These are phyloP conservation scores for Lathronympha strigana DNA, from an alignment of 2,888 invertebrate species.

Conservation along the genomic window DNA sequence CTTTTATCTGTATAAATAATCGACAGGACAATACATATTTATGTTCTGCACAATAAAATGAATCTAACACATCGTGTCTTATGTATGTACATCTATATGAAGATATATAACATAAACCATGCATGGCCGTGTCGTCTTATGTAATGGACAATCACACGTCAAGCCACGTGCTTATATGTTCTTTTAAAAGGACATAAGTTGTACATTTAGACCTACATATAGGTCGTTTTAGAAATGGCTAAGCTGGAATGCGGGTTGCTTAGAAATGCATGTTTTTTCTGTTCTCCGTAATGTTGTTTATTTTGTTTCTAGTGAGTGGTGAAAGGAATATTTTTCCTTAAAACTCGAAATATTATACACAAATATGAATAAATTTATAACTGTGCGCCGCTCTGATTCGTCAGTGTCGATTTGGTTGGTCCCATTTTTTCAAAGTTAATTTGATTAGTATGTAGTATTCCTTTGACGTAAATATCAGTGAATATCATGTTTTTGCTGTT, in stretches of 20 bases:
- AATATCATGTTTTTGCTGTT: too few species aligned
- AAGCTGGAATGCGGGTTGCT: slow-evolving; percentile 28
- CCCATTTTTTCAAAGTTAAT: too few species aligned
- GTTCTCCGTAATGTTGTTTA: slow-evolving; percentile 8
- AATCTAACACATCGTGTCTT: background rate
- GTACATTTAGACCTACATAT: background rate
- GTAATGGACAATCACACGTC: slow-evolving; percentile 34
- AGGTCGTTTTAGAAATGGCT: background rate
- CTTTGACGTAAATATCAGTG: too few species aligned
- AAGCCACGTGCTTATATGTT: slow-evolving; percentile 13
- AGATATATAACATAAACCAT: slow-evolving; percentile 10
- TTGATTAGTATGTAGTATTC: too few species aligned
- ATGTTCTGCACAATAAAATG: background rate
- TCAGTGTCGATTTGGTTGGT: too few species aligned
- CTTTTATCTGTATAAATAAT: background rate
- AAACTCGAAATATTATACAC: too few species aligned
- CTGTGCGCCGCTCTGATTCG: too few species aligned
- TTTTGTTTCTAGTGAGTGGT: background rate
- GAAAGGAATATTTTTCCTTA: slow-evolving; percentile 3
- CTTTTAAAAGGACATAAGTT: slow-evolving; percentile 14
- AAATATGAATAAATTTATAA: too few species aligned
- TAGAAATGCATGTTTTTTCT: slow-evolving; percentile 8
- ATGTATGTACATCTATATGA: slow-evolving; percentile 17
- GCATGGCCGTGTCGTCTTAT: slow-evolving; percentile 24
- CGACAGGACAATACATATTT: background rate